Evolutionary conservation across 2,888 invertebrate species (phyloP), one percentile per base, ranked within the genome.

Genomic region (Perdita meconis): DNA sequence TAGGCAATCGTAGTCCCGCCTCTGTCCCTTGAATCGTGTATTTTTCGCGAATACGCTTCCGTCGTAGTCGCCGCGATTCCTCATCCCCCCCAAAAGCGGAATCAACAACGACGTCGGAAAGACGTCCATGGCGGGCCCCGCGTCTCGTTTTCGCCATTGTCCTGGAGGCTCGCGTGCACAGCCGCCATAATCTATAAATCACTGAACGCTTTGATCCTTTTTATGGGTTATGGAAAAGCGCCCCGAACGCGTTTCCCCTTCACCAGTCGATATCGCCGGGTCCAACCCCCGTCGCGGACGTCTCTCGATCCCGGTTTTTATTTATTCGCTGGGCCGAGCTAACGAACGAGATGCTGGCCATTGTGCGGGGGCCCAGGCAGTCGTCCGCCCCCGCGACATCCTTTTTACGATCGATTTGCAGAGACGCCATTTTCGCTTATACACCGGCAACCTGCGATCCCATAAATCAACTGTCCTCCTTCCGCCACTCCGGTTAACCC

Each of bases 181-280:
- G 77, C 78, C 76, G 84, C 81, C 83, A 87, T 90, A 88, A 88
- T 86, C 86, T 83, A 89, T 90, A 90, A 90, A 91, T 91, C 90
- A 90, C 84, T 73, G 72, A 66, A 77, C 80, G 85, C 83, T 87
- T 86, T 83, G 85, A 87, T 88, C 84, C 86, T 87, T 87, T 83
- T 87, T 83, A 84, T 83, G 74, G 85, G 79, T 84, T 78, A 84
- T 67, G 77, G 85, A 85, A 82, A 71, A 83, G 81, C 69, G 75
- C 72, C 79, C 34, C 38, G 12, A 67, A 70, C 70, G 71, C 47
- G 66, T 67, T 68, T 74, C 76, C 80, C 81, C 76, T 66, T 74
- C 63, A 55, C 66, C 59, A 26, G 55, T 50, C 77, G 82, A 83
- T 83, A 65, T 53, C 63, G 65, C 30, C 6, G 30, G 30, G 30